Evolutionary conservation across 2,888 invertebrate species (phyloP).

Genomic region (Brachynemurus nebulosus): DNA sequence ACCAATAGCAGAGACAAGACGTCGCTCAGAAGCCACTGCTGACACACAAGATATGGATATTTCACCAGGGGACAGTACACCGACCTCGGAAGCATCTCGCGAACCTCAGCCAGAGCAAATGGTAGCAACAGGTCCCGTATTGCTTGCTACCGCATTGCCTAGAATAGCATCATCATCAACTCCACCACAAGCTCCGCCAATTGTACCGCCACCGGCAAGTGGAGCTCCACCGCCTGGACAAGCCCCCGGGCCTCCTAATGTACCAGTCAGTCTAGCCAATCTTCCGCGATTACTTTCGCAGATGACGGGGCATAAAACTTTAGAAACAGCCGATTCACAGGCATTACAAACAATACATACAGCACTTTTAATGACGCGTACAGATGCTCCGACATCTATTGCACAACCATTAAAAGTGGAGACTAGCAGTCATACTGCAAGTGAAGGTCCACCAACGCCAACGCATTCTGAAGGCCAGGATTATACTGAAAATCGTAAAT

Average conservation of each 20-base stretch:
- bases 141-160: constrained; percentile 52
- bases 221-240: constrained; percentile 29
- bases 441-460: constrained; percentile 60
- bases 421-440: constrained; percentile 29
- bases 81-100: constrained; percentile 69
- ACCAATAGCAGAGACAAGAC: constrained; percentile 25
- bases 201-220: constrained; percentile 29
- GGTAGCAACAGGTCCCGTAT: constrained; percentile 39
- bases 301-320: constrained; percentile 24
- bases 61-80: constrained; percentile 83
- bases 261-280: constrained; percentile 34
- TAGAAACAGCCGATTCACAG: constrained; percentile 12
- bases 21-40: constrained; percentile 15
- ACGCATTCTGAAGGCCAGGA: constrained; percentile 61
- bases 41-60: constrained; percentile 71
- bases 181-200: constrained; percentile 24
- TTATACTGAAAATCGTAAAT: constrained; percentile 45
- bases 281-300: constrained; percentile 37
- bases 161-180: constrained; percentile 43
- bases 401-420: constrained; percentile 37
- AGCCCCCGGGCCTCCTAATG: constrained; percentile 27
- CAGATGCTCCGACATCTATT: constrained; percentile 23
- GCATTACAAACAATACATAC: constrained; percentile 19
- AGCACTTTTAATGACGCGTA: constrained; percentile 17
- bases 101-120: constrained; percentile 28